Conservation (phyloP, 2,797 vertebrate species). For the Leontocebus nigricollis region DNA sequence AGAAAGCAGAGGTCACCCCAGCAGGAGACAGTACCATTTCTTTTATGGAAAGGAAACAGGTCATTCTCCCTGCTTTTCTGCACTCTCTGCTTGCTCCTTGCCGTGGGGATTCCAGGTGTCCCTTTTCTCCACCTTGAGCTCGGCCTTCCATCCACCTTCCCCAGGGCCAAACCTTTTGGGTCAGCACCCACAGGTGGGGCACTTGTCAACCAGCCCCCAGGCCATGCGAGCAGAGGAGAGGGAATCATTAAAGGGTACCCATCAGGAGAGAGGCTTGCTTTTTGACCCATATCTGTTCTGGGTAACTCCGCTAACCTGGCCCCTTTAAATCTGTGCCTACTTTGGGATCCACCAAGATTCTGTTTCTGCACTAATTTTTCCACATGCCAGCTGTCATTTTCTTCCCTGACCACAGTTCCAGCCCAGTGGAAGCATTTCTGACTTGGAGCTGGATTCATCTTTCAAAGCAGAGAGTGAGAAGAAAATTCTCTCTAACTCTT, state of each 20-base stretch:
- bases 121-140: neutral
- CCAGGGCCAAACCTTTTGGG: slow-evolving; percentile 13
- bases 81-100: neutral
- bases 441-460: neutral
- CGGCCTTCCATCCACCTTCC: neutral
- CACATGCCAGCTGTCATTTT: neutral
- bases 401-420: neutral
- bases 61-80: neutral
- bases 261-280: neutral
- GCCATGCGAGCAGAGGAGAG: neutral
- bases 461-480: neutral
- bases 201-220: neutral
- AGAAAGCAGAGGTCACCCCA: neutral
- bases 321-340: neutral
- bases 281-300: neutral
- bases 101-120: neutral
- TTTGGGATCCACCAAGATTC: neutral
- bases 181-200: neutral
- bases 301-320: neutral
- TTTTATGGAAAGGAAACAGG: slow-evolving; percentile 17
- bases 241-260: neutral
- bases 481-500: neutral
- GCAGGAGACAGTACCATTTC: neutral
- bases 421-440: neutral
- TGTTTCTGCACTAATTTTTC: neutral